phyloP scores from a whole-genome alignment of 2,888 invertebrate genomes.

The Operophtera brumata region DNA sequence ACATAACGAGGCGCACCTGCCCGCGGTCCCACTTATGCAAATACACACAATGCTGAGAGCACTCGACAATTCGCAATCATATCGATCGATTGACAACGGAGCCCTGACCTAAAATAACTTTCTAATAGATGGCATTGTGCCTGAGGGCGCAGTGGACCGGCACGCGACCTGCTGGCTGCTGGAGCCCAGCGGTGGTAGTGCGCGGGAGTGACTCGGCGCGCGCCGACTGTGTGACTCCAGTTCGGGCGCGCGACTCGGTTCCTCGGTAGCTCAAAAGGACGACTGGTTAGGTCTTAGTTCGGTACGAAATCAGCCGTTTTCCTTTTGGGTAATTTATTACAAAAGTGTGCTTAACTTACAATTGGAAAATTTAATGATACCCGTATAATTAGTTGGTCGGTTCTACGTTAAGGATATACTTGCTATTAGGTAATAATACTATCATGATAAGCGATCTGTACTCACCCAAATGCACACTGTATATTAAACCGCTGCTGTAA shows the following conservation, averaged over 20 bases:
- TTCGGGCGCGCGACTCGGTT: no score
- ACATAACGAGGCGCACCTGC: conserved; percentile 2
- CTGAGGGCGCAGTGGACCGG: conserved; percentile 27
- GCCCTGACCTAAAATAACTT: conserved; percentile 35
- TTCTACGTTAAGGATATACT: neutral
- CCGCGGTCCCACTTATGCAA: conserved; percentile 6
- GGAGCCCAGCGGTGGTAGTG: neutral
- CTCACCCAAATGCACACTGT: neutral
- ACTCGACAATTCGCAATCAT: conserved; percentile 22
- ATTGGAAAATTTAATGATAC: neutral
- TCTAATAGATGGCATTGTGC: conserved; percentile 41
- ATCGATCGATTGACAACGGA: conserved; percentile 34
- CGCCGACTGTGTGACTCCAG: no score
- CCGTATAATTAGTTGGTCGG: neutral
- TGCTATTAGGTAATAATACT: neutral
- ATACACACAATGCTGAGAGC: conserved; percentile 18
- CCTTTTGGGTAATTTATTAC: neutral
- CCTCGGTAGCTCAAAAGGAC: neutral
- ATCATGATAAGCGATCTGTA: neutral
- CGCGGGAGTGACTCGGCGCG: neutral
- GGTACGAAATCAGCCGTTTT: neutral
- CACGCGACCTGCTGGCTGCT: conserved; percentile 9
- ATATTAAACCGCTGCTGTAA: neutral
- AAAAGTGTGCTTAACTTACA: neutral
- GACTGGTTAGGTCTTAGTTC: neutral